A percentile compares a stretch with the other conserved stretches of the same genome.
Evolutionary conservation across 2,113 vertebrate genomes (phyloP).

Genomic region (Apteryx mantelli): DNA sequence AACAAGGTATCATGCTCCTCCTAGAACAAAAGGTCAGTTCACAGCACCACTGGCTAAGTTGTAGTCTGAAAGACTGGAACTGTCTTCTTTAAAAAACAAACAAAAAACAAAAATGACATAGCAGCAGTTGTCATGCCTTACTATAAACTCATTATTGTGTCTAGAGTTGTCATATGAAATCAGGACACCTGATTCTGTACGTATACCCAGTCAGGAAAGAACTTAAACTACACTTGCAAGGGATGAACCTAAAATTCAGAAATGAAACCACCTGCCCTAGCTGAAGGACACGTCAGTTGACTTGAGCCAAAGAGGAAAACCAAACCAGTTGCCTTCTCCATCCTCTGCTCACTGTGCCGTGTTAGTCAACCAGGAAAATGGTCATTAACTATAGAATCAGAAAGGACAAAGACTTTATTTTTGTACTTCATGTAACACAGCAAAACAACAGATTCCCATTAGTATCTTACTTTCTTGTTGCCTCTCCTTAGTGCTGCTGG

Average conservation of each 20-base stretch:
- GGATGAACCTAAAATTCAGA: not conserved
- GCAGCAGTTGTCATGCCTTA: not conserved
- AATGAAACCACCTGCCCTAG: not conserved
- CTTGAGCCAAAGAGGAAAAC: not conserved
- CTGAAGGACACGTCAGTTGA: not conserved
- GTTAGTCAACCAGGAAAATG: rapidly evolving
- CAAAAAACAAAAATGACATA: not conserved
- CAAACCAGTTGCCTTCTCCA: not conserved
- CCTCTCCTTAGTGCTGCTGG: not conserved
- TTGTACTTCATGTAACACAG: not conserved
- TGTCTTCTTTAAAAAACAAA: not conserved
- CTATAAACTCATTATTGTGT: not conserved
- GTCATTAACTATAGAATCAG: not conserved
- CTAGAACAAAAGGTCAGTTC: not conserved
- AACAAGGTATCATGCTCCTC: not conserved
- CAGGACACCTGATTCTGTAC: not conserved
- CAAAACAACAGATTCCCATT: not conserved
- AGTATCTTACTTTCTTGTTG: not conserved
- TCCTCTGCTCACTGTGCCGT: not conserved
- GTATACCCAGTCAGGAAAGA: rapidly evolving
- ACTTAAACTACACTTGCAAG: not conserved
- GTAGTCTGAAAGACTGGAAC: not conserved
- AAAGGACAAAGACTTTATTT: not conserved
- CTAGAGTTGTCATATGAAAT: not conserved
- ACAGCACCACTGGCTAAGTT: not conserved